Conservation (phyloP, 2,113 vertebrate species). For the Cyanoramphus novaezelandiae region DNA sequence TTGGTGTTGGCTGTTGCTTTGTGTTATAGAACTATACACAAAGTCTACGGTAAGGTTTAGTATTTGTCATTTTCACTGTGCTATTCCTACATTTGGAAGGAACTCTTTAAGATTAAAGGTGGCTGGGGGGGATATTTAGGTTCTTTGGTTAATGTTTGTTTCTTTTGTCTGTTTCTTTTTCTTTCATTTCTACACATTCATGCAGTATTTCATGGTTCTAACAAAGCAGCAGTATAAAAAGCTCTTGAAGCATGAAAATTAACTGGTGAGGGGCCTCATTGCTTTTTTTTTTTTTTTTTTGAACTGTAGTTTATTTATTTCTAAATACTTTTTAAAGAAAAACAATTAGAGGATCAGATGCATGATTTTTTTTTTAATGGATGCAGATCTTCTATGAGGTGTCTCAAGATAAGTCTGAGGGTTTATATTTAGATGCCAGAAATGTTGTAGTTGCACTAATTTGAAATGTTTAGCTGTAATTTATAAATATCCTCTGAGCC, state of each 20-base stretch:
- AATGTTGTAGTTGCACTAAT: slow-evolving; percentile 80
- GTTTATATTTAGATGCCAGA: slow-evolving; percentile 77
- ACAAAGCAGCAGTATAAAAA: slow-evolving; percentile 88
- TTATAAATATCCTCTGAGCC: slow-evolving; percentile 79
- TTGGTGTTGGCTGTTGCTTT: slow-evolving; percentile 76
- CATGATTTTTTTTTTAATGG: slow-evolving; percentile 83
- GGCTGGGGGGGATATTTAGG: slow-evolving; percentile 77
- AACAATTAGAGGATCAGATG: slow-evolving; percentile 79
- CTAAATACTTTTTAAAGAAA: slow-evolving; percentile 69
- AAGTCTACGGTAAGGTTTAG: slow-evolving; percentile 79
- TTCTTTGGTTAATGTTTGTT: slow-evolving; percentile 87
- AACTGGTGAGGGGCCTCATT: slow-evolving; percentile 88
- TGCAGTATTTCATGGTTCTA: slow-evolving; percentile 89
- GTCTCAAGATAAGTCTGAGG: slow-evolving; percentile 78
- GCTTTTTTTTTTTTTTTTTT: slow-evolving; percentile 55
- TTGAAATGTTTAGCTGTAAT: slow-evolving; percentile 77
- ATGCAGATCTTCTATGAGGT: slow-evolving; percentile 83
- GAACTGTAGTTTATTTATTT: slow-evolving; percentile 79
- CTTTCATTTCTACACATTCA: slow-evolving; percentile 88
- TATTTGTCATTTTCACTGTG: slow-evolving; percentile 70
- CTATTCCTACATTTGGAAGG: slow-evolving; percentile 73
- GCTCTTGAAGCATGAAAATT: slow-evolving; percentile 87
- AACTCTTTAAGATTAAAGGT: slow-evolving; percentile 74
- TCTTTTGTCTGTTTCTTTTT: slow-evolving; percentile 89
- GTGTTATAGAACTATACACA: slow-evolving; percentile 76